phyloP scores from a whole-genome alignment of 1,140 invertebrate genomes.

The Centruroides sculpturatus region DNA sequence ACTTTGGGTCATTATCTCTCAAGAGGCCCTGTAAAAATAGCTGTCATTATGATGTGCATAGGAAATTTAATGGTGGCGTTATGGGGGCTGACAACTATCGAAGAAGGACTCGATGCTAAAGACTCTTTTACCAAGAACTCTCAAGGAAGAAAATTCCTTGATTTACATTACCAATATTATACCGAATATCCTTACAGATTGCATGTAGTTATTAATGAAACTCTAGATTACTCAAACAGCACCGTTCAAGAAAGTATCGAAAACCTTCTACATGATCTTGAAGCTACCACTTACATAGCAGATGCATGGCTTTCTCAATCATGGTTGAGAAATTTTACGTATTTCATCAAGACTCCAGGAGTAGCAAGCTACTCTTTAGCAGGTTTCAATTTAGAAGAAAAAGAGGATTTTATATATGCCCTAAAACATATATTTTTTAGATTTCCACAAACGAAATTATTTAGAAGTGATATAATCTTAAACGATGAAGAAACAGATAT shows the following conservation, averaged over 20 bases:
- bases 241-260: conserved; percentile 60
- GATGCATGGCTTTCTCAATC: conserved; percentile 63
- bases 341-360: not conserved
- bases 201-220: conserved; percentile 67
- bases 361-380: not conserved
- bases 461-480: conserved; percentile 69
- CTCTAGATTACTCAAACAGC: conserved; percentile 70
- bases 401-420: conserved; percentile 53
- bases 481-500: conserved; percentile 58
- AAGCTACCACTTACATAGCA: conserved; percentile 58
- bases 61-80: conserved; percentile 66
- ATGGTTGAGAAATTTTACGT: conserved; percentile 57
- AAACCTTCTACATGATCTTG: conserved; percentile 56
- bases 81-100: conserved; percentile 70
- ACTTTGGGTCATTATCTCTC: conserved; percentile 59
- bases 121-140: conserved; percentile 73
- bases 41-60: conserved; percentile 61
- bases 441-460: conserved; percentile 36
- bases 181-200: conserved; percentile 78
- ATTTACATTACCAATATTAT: conserved; percentile 73
- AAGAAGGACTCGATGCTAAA: conserved; percentile 73
- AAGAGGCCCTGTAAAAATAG: conserved; percentile 52
- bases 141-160: conserved; percentile 78
- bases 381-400: conserved; percentile 53
- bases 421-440: conserved; percentile 44